Base-by-base conservation (phyloP, 2,888 invertebrate genomes). In the Celastrina argiolus region DNA sequence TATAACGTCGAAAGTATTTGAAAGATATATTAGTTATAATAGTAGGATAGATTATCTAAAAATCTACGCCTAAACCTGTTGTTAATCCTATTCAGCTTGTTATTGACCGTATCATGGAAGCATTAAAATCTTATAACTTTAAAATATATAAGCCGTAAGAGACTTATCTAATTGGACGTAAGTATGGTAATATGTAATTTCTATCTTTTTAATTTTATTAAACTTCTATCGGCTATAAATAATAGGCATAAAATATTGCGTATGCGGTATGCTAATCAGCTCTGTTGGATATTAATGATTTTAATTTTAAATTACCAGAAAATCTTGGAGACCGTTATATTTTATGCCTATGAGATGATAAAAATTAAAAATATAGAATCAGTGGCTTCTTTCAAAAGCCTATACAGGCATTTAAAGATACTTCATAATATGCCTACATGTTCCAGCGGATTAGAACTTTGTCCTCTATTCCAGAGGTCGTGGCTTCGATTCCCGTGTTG, bases 221-320 rank as follows among this genome's bases (percentile, higher is more conserved):
- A 51, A 51, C 22, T 22, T 51, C 26, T 36, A 61, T 61, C 14
- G 2, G 6, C 22, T 39, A 36, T 61, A 39, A 61, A 61, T 61
- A 39, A 61, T 39, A 59, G 16, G 61, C 39, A 36, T 61, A 39
- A 61, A 59, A 61, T 61, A 61, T 61, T 39, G 39, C 39, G 61
- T 61, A 61, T 61, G 39, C 34, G 22, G 61, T 61, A 61, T 61
- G 61, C 1, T 61, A 61, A 39, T 61, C 18, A 39, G 31, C 39
- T 22, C 22, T 22, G 64, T 65, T 68, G 68, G 64, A 66, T 68
- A 51, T 66, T 68, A 66, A 68, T 68, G 66, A 68, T 39, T 68
- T 45, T 14, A 39, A 10, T 34, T 61, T 4, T 66, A 31, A 51
- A 51, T 45, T 59, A 51, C 28, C 59, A 45, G 28, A 45, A 63